Evolutionary conservation across 92 coral and sea anemone species (phyloP), one percentile per base, ranked within the genome.

Genomic region (Montipora capitata): DNA sequence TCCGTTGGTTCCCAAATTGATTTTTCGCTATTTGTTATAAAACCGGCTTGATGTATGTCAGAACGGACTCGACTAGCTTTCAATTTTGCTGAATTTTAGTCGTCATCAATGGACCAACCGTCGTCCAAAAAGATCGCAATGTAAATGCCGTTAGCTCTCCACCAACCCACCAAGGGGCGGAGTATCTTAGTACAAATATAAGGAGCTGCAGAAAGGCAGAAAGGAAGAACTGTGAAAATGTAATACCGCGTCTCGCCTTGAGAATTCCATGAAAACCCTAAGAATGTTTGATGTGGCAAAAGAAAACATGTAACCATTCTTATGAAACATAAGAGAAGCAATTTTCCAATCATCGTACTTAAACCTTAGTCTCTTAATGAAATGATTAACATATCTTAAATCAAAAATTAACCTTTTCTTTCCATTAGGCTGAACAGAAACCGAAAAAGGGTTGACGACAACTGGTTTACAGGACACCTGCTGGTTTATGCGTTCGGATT

Each of bases 261-360:
- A 74, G 48, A 74, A 10, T 49, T 7, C 79, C 79, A 51, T 74
- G 79, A 74, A 74, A 74, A 74, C 5, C 63, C 79, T 74, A 74
- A 51, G 64, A 43, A 74, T 74, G 79, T 74, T 17, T 74, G 64
- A 49, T 74, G 77, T 44, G 77, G 77, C 49, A 73, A 52, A 48
- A 45, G 49, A 14, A 72, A 48, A 7, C 78, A n/a, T 73, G 14
- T 73, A 58, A 58, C 64, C 64, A 13, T 58, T 58, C 64, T 58
- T 58, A 9, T 15, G 17, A 58, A 58, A 58, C 15, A 13, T 58
- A 58, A 58, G 64, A 9, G n/a, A 58, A 58, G 64, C 64, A 58
- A 58, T 52, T 73, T 73, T 45, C 63, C 76, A 40, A 11, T 71
- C 42, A 49, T 45, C 76, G 52, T 48, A 48, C 52, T 48, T 48